phyloP scores from a whole-genome alignment of 2,888 invertebrate species.

The Drosophila anomalata region DNA sequence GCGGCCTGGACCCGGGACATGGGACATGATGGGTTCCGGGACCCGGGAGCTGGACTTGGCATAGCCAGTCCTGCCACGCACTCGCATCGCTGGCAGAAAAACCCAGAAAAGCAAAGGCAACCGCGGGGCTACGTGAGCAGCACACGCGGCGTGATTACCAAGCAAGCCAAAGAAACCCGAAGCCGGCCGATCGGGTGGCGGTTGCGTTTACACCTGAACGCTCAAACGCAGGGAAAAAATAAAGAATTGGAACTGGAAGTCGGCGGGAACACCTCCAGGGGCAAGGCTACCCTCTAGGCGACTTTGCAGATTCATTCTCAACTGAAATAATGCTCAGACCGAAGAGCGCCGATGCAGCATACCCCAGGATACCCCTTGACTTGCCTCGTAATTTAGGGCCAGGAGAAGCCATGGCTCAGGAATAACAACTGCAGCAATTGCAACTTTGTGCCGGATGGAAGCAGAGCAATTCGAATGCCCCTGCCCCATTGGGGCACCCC shows the following conservation, averaged over 20 bases:
- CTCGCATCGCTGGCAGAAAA: background rate
- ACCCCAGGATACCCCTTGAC: background rate
- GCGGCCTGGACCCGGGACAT: conserved; percentile 8
- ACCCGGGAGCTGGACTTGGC: conserved; percentile 24
- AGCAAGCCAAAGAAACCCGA: conserved; percentile 13
- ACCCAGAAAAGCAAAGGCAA: conserved; percentile 14
- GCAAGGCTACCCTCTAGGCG: background rate
- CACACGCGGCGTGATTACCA: conserved; percentile 73
- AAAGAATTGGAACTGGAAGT: background rate
- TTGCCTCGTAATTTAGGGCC: conserved; percentile 1
- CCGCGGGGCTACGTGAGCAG: conserved; percentile 73
- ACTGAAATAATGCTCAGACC: background rate
- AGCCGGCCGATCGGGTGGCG: conserved; percentile 18
- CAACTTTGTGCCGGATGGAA: conserved; percentile 68
- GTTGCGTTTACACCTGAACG: conserved; percentile 43
- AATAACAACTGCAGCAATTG: conserved; percentile 56
- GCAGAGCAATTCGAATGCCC: conserved; percentile 73
- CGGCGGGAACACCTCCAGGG: conserved; percentile 2
- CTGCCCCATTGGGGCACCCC: conserved; percentile 17
- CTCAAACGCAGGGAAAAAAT: background rate
- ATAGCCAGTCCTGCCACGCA: background rate
- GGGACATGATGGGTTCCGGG: conserved; percentile 2
- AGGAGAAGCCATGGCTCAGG: conserved; percentile 10
- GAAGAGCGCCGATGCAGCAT: background rate
- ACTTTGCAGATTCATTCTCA: no score